Base-by-base conservation (phyloP, 2,888 invertebrate genomes). In the Eristalinus aeneus region DNA sequence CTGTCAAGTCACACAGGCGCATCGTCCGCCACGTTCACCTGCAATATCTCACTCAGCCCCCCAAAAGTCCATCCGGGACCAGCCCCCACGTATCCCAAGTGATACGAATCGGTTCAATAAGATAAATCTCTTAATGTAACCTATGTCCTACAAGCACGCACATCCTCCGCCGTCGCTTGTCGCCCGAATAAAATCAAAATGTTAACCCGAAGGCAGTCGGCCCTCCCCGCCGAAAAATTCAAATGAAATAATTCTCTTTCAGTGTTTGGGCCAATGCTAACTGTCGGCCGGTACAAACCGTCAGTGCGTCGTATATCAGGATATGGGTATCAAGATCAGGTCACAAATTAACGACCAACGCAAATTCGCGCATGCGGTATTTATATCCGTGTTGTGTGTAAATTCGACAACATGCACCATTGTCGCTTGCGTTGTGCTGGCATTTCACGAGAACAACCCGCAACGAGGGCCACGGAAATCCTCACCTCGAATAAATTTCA, bases 311-410 rank as follows among this genome's bases (percentile, higher is more conserved):
- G 79, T 84, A 83, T 79, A 79, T 76, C 79, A 76, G 79, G 71
- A 78, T 80, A 84, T 73, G 79, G 87, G 83, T 88, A 87, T 88
- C 88, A 88, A 88, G 88, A 88, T 88, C 79, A 87, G 88, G 84
- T 88, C 88, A 88, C 88, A 88, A 88, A 88, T 88, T 88, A 88
- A 88, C 88, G 87, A 80, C 88, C 88, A 87, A 84, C 84, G 88
- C 81, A 88, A 87, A 83, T 83, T 74, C 83, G 79, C 86, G 84
- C 88, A 82, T 84, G 83, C 72, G 83, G 83, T 79, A 82, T 87
- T 83, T 87, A 87, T 87, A 83, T 87, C 72, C 87, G 87, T 83
- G 83, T 87, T 87, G 87, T 87, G 83, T 87, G 88, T 86, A 86
- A 88, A 88, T 88, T 86, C 86, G 86, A 88, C 80, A 86, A 88